Base-by-base conservation (phyloP, 2,888 invertebrate species). In the Dicycla oo region DNA sequence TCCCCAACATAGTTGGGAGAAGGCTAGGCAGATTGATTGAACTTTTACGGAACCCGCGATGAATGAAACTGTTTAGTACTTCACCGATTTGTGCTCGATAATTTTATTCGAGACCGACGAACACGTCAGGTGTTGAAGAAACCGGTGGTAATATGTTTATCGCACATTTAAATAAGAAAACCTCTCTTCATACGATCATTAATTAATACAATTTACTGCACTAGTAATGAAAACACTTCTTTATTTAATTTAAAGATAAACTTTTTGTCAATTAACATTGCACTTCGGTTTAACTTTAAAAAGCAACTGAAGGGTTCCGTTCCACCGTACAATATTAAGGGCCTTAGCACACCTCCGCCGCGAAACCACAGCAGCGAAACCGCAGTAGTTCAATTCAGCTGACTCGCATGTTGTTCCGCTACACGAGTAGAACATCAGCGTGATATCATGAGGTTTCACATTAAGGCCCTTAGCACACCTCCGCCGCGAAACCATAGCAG, bases 151-250 rank as follows among this genome's bases (percentile, higher is more conserved):
- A 26, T 34, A 43, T 43, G 4, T 56, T 63, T 56, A 72, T 72
- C 26, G 20, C 56, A n/a, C 11, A 40, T 4, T 51, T 7, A 73
- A 66, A 51, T 26, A 26, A 73, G 13, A 30, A 38, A 67, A 23
- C 3, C 3, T 23, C 51, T 40, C 23, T 67, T 13, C 45, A 47
- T 47, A 23, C 23, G 13, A 40, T 47, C 23, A 38, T 73, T 73
- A 74, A 74, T 74, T 74, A 74, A 62, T 51, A 30, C 61, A 56
- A 76, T 72, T 65, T 65, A 72, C 30, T 73, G 62, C 62, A 58
- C 66, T 20, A 26, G n/a, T 67, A 57, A n/a, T 64, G 15, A 40
- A 71, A 56, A 43, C 34, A 63, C 47, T 61, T 57, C 20, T 38
- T 66, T 66, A 78, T 70, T 63, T 65, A 75, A 70, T 38, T 43